Evolutionary conservation across 92 coral and sea anemone species (phyloP), one percentile per base, ranked within the genome.

Genomic region (Palythoa grandiflora): DNA sequence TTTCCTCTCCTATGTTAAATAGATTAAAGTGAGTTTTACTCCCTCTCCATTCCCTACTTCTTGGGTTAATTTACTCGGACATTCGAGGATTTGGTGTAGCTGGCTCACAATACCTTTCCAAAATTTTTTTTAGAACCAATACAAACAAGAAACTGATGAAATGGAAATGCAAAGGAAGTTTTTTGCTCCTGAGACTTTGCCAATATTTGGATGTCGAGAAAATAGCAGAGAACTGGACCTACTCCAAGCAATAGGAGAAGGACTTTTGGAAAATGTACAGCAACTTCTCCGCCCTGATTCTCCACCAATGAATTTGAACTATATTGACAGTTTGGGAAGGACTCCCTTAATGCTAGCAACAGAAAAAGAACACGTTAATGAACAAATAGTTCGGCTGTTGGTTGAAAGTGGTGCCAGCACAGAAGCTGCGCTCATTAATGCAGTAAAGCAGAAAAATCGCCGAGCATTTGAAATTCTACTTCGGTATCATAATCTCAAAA

Each of bases 401-500:
- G 73, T 88, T 17, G 77, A 51, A 9, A n/a, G 73, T 47, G 91
- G 91, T 21, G 87, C 91, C 3, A 75, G 72, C 74, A 57, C 76
- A 37, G 78, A 88, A 12, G 38, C 68, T 57, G 87, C 83, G 5
- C 47, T 88, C 37, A 63, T 88, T 10, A 73, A 88, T 47, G 91
- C 80, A 5, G 59, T 88, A 21, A 71, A 54, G 1, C 76, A 88
- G 3, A 65, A 19, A 20, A 39, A 88, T 55, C 54, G 2, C 2
- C 20, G 55, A 88, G 28, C 48, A 2, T 52, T 88, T 37, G 51
- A 36, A 80, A 20, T 60, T 16, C 78, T 88, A 59, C 86, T 88
- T 16, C 57, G 16, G 10, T 53, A 80, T 80, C 13, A 44, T 28
- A 28, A 28, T 2, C 10, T 44, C 7, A 21, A 35, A 70, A 36